These are phyloP conservation scores for Leucopsar rothschildi DNA, from an alignment of 2,113 vertebrate genomes.

Conservation along the genomic window DNA sequence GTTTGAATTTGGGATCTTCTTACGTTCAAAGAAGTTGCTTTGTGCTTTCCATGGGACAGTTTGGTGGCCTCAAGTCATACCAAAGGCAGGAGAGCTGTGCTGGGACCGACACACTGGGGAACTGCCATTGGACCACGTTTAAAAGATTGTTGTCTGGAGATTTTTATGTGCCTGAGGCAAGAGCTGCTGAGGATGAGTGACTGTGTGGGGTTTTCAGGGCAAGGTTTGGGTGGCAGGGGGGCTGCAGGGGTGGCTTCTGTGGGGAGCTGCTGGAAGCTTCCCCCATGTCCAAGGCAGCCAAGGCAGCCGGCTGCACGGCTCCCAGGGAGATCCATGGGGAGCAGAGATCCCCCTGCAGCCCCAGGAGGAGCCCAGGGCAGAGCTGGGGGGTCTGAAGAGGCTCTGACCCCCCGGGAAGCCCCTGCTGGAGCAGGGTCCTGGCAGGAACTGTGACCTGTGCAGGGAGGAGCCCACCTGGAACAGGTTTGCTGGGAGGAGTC, in stretches of 20 bases:
- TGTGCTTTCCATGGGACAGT: not conserved
- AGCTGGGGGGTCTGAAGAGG: not conserved
- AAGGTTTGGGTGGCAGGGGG: not conserved
- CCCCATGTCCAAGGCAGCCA: not conserved
- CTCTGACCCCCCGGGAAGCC: not conserved
- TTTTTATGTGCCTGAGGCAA: not conserved
- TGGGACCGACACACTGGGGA: not conserved
- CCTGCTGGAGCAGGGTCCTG: not conserved
- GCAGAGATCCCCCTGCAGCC: not conserved
- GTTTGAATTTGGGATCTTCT: not conserved
- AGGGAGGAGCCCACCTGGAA: not conserved
- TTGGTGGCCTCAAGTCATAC: not conserved
- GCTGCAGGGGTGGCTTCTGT: not conserved
- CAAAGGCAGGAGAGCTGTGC: not conserved
- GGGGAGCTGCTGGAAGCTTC: not conserved
- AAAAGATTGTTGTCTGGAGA: not conserved
- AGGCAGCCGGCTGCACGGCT: fast-evolving
- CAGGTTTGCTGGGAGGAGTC: not conserved
- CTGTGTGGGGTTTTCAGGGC: not conserved
- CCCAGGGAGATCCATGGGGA: not conserved
- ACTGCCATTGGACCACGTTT: not conserved
- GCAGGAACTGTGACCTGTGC: not conserved
- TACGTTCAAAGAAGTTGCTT: not conserved
- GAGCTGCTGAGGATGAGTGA: not conserved
- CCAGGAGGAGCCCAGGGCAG: not conserved